Conservation (phyloP, 1,140 invertebrate genomes). For the Pteromalus puparum region DNA sequence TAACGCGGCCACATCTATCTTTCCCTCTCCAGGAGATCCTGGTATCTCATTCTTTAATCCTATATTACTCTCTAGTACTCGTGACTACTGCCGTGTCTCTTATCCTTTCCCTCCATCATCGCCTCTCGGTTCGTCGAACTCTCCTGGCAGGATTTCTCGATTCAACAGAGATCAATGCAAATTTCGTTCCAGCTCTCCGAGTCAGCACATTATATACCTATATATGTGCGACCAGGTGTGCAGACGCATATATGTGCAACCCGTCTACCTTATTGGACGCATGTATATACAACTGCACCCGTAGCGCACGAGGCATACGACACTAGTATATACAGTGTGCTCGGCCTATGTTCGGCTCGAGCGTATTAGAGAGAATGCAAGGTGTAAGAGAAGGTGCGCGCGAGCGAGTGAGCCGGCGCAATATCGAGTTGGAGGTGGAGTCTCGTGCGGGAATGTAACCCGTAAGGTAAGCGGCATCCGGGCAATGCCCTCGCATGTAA, state of each 20-base stretch:
- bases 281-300: too few species aligned
- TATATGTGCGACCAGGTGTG: background rate
- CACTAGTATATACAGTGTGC: background rate
- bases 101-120: constrained; percentile 9
- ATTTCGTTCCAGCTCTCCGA: constrained; percentile 16
- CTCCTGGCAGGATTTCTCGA: constrained; percentile 18
- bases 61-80: constrained; percentile 8
- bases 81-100: background rate
- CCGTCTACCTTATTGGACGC: too few species aligned
- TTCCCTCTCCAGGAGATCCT: background rate
- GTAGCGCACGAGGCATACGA: too few species aligned
- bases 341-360: background rate
- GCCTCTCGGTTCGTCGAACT: constrained; percentile 46
- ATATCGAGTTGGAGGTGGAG: constrained; percentile 56
- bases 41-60: constrained; percentile 10
- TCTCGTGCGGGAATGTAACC: constrained; percentile 66
- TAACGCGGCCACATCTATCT: background rate
- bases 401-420: constrained; percentile 47
- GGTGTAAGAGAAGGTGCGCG: constrained; percentile 33
- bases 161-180: constrained; percentile 25
- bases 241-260: background rate
- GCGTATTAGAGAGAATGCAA: constrained; percentile 37
- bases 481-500: constrained; percentile 75
- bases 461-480: constrained; percentile 72
- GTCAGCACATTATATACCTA: too few species aligned